Conservation (phyloP, 1,140 invertebrate species). For the Drosophila murphyi region DNA sequence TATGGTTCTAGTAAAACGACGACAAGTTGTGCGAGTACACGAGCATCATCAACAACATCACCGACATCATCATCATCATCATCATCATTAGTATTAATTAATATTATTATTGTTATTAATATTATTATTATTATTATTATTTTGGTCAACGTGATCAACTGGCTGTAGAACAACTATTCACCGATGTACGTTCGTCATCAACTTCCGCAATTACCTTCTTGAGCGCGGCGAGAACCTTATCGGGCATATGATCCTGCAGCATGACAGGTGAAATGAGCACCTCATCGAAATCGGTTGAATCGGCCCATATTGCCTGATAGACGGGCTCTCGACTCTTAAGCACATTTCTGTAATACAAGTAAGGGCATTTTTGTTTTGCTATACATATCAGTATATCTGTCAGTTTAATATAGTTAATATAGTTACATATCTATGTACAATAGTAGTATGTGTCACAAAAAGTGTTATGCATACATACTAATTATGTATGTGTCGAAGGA, state of each 20-base stretch:
- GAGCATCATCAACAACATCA: constrained; percentile 29
- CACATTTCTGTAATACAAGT: constrained; percentile 86
- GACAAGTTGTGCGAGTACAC: constrained; percentile 35
- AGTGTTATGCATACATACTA: no score
- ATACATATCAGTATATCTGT: not conserved
- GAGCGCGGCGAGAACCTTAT: constrained; percentile 93
- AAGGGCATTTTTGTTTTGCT: constrained; percentile 35
- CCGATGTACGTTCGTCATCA: constrained; percentile 70
- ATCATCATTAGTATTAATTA: constrained; percentile 24
- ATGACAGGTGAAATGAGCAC: constrained; percentile 96
- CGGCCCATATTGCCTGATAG: constrained; percentile 95
- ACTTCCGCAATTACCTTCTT: constrained; percentile 90
- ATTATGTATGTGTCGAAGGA: not conserved
- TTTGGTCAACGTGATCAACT: constrained; percentile 53
- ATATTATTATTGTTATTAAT: constrained; percentile 33
- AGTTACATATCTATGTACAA: not conserved
- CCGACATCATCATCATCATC: constrained; percentile 25
- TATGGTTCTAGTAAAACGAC: constrained; percentile 26
- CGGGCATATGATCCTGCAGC: constrained; percentile 97
- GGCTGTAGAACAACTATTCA: constrained; percentile 76
- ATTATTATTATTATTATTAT: constrained; percentile 23
- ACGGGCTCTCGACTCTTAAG: constrained; percentile 91
- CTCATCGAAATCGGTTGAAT: constrained; percentile 94
- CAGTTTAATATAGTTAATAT: not conserved
- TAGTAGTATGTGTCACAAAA: not conserved